Base-by-base conservation (phyloP, 2,888 invertebrate species). In the Mongoloraphidia duomilia region DNA sequence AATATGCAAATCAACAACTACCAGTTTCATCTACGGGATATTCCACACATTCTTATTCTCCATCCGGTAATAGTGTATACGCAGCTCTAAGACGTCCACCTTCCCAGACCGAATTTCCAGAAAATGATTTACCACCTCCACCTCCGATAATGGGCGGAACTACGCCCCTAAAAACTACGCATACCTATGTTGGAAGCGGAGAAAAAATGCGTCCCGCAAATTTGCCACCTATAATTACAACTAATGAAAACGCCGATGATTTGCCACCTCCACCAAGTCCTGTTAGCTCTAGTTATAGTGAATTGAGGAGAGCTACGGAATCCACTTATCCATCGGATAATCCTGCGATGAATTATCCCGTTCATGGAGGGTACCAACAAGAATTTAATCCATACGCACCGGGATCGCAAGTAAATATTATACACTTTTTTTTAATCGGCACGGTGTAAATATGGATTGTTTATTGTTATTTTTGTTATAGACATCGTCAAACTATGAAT, bases 231-330 rank as follows among this genome's bases (percentile, higher is more conserved):
- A 48, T 48, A 38, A 48, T 48, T 26, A 48, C 36, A 9, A 26
- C 34, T 8, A 33, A 35, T 3, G 43, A 40, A 8, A 41, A 47
- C 41, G 66, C 75, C 46, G 85, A 87, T 54, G 84, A 85, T 58
- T 72, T 83, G 53, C 76, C 82, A 49, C 86, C 87, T 14, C 90
- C 91, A 8, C 89, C 90, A 9, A 89, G 89, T 52, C 91, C 91
- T 2, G 91, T 91, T 0, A 90, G 89, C 60, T 91, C 90, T 3
- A 90, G 89, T 57, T 92, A 91, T 60, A 90, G 90, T 61, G 91
- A 91, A 68, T 69, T 91, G 49, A 75, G 85, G 47, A 74, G 87
- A 54, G 90, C 91, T 11, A 87, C 86, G 17, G 78, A 84, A 58
- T 76, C 77, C 49, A 71, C 26, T 74, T 49, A 70, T 62, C 51